Evolutionary conservation across 2,113 vertebrate genomes (phyloP), one percentile per base, ranked within the genome.

Genomic region (Amblyopsis rosae): DNA sequence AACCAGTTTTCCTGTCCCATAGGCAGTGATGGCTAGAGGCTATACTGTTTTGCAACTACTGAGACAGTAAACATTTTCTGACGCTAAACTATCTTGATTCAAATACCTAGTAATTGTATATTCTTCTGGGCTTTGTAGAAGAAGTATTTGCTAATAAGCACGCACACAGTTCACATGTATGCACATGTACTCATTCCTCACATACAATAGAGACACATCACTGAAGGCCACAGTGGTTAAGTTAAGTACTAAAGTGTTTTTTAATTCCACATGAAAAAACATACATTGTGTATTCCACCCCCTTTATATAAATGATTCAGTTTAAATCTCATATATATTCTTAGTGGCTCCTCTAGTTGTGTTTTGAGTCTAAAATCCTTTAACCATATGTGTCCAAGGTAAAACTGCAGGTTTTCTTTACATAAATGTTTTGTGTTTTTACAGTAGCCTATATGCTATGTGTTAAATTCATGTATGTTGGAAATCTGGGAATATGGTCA

Each of bases 281-380:
- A 6, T n/a, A 70, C 69, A 70, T 85, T 75, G 69, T 86, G 80
- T 74, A 81, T 84, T 86, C 84, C 82, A 69, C 65, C 75, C 73
- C 69, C 77, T 73, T 53, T 33, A 15, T 84, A 59, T 86, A 76
- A 87, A 88, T 87, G 80, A 88, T 89, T 89, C 79, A 86, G 63
- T 77, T 77, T 85, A 82, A 79, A 54, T 84, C 70, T 69, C 72
- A 68, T 74, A 72, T 75, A 82, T 88, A 85, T 86, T 88, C 79
- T 87, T 85, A 75, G 82, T 68, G 53, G 63, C 85, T 82, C 79
- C 76, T 71, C 66, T 67, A 57, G 26, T 26, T 26, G 63, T 80
- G 72, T 85, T 80, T 84, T 68, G 63, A 79, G 75, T 59, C 61
- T 70, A 73, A 58, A 49, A 48, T 7, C 60, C 26, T 26, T 26